A percentile compares a stretch with the other conserved stretches of the same genome.
Evolutionary conservation across 1,140 invertebrate species (phyloP).

Genomic region (Drosophila sucinea): DNA sequence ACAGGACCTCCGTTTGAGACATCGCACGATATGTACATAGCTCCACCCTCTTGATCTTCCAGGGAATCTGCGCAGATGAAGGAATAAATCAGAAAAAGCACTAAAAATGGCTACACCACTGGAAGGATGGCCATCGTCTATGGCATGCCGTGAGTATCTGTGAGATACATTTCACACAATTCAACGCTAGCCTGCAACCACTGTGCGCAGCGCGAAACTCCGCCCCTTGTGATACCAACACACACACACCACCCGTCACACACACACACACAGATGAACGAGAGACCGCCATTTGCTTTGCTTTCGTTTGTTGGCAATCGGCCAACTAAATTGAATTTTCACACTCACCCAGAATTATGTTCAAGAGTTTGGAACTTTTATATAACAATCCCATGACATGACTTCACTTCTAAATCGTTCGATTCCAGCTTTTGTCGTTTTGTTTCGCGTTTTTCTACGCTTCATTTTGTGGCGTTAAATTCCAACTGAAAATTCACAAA

Average conservation of each 20-base stretch:
- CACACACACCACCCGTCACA: slow-evolving; percentile 24
- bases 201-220: slow-evolving; percentile 64
- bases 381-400: slow-evolving; percentile 83
- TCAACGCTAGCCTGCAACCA: slow-evolving; percentile 38
- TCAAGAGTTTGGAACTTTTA: slow-evolving; percentile 83
- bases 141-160: slow-evolving; percentile 30
- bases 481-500: slow-evolving; percentile 54
- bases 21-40: slow-evolving; percentile 84
- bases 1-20: slow-evolving; percentile 83
- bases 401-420: slow-evolving; percentile 70
- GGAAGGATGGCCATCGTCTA: slow-evolving; percentile 37
- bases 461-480: slow-evolving; percentile 73
- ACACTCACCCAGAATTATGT: slow-evolving; percentile 82
- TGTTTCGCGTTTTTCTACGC: slow-evolving; percentile 80
- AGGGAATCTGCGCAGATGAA: slow-evolving; percentile 81
- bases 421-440: slow-evolving; percentile 47
- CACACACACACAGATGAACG: slow-evolving; percentile 19
- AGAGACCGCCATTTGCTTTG: slow-evolving; percentile 68
- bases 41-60: slow-evolving; percentile 84
- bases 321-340: slow-evolving; percentile 23
- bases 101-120: slow-evolving; percentile 23
- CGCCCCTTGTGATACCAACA: slow-evolving; percentile 47
- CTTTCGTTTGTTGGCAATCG: slow-evolving; percentile 19
- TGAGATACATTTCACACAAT: slow-evolving; percentile 31
- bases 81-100: slow-evolving; percentile 15